Conservation (phyloP, 1,140 invertebrate genomes). For the Laupala kohalensis region DNA sequence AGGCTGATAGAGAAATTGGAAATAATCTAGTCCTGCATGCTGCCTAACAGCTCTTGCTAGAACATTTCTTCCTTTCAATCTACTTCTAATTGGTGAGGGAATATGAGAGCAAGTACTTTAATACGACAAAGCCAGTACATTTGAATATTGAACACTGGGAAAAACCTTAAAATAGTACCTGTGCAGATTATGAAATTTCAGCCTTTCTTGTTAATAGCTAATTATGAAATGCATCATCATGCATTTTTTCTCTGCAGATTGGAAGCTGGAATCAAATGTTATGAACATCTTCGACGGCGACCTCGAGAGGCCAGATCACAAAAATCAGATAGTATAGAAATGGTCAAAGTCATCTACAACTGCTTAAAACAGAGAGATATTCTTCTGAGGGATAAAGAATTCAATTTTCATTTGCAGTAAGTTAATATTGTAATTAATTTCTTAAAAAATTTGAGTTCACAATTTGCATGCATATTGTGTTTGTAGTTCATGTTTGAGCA, state of each 20-base stretch:
- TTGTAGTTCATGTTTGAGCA: background rate
- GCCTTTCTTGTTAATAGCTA: too few species aligned
- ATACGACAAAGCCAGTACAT: too few species aligned
- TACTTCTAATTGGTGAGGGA: too few species aligned
- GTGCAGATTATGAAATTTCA: too few species aligned
- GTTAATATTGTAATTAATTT: background rate
- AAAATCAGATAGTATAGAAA: conserved; percentile 10
- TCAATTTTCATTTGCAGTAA: conserved; percentile 10
- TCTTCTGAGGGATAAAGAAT: conserved; percentile 9
- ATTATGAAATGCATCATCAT: too few species aligned
- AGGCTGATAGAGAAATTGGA: too few species aligned
- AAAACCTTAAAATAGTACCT: too few species aligned
- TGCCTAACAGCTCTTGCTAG: too few species aligned
- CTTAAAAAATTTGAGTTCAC: background rate
- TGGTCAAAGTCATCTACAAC: conserved; percentile 15
- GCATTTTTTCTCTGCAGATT: background rate
- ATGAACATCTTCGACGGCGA: conserved; percentile 9
- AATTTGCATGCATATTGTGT: background rate
- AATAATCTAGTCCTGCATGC: too few species aligned
- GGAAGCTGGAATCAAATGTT: conserved; percentile 11
- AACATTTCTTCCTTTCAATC: too few species aligned
- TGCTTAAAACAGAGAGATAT: conserved; percentile 14
- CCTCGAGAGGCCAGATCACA: conserved; percentile 8
- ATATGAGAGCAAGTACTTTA: too few species aligned
- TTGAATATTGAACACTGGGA: too few species aligned